Conservation (phyloP, 1,140 invertebrate species). For the Bombyx mori region DNA sequence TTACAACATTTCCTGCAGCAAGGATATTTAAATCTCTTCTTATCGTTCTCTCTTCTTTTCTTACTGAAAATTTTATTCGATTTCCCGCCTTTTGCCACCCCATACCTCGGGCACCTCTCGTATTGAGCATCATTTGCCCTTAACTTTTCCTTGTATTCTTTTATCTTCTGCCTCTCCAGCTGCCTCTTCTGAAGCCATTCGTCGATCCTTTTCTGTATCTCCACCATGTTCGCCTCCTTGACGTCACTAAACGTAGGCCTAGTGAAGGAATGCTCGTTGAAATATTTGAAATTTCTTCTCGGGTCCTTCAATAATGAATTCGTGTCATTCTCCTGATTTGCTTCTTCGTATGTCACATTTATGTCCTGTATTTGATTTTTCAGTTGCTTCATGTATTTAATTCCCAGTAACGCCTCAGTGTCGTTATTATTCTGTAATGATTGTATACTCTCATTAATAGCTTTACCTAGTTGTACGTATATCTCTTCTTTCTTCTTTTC, state of each 20-base stretch:
- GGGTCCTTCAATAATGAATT: not conserved
- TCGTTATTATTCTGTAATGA: constrained; percentile 28
- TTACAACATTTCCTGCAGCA: constrained; percentile 56
- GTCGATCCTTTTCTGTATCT: constrained; percentile 31
- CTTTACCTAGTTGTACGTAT: constrained; percentile 27
- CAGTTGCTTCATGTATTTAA: constrained; percentile 28
- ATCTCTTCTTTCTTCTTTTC: constrained; percentile 31
- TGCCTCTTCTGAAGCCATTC: constrained; percentile 34
- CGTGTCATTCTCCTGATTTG: not conserved
- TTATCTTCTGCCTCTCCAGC: constrained; percentile 24
- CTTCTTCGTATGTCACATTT: constrained; percentile 14
- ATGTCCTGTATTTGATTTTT: constrained; percentile 26
- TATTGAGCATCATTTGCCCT: constrained; percentile 8
- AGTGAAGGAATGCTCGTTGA: too few species aligned
- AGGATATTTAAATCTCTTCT: constrained; percentile 16
- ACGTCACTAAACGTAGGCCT: constrained; percentile 2
- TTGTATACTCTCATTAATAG: constrained; percentile 34
- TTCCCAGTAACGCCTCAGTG: constrained; percentile 22
- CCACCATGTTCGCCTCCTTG: constrained; percentile 14
- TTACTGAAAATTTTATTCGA: not conserved
- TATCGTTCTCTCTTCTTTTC: constrained; percentile 6
- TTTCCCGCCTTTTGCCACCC: constrained; percentile 10
- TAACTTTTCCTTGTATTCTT: constrained; percentile 11
- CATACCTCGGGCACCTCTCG: constrained; percentile 34
- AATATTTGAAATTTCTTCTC: not conserved